These are phyloP conservation scores for Cynodonichthys magdalenae DNA, from an alignment of 2,797 vertebrate species.

Conservation along the genomic window DNA sequence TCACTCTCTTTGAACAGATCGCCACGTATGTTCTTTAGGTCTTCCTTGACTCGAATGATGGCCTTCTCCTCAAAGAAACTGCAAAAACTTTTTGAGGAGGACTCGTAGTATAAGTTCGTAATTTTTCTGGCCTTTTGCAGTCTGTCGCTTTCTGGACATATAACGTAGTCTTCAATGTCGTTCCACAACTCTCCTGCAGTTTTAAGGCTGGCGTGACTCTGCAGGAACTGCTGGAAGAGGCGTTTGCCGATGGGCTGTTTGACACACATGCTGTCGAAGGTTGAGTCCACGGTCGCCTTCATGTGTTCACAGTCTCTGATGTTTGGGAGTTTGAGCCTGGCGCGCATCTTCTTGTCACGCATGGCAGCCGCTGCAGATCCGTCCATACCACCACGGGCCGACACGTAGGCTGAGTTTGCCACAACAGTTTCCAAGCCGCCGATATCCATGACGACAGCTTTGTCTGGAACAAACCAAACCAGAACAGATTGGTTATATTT, in stretches of 20 bases:
- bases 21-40: constrained; percentile 68
- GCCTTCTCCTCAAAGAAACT: constrained; percentile 80
- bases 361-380: constrained; percentile 61
- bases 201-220: constrained; percentile 57
- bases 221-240: constrained; percentile 80
- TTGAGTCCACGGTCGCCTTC: constrained; percentile 68
- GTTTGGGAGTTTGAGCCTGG: constrained; percentile 79
- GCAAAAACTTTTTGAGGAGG: constrained; percentile 77
- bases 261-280: constrained; percentile 78
- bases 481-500: not conserved
- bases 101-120: constrained; percentile 78
- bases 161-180: constrained; percentile 76
- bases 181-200: constrained; percentile 77
- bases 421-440: constrained; percentile 83
- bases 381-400: constrained; percentile 76
- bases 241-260: constrained; percentile 79
- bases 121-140: constrained; percentile 78
- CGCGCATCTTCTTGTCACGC: constrained; percentile 82
- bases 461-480: constrained; percentile 32
- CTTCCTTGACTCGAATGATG: constrained; percentile 78
- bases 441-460: constrained; percentile 76
- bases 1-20: constrained; percentile 82
- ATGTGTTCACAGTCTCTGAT: constrained; percentile 78
- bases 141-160: constrained; percentile 72
- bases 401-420: constrained; percentile 85